Percentiles rank a stretch among this genome's conserved stretches.
Evolutionary conservation across 2,797 vertebrate species (phyloP).

Genomic region (Chanos chanos): DNA sequence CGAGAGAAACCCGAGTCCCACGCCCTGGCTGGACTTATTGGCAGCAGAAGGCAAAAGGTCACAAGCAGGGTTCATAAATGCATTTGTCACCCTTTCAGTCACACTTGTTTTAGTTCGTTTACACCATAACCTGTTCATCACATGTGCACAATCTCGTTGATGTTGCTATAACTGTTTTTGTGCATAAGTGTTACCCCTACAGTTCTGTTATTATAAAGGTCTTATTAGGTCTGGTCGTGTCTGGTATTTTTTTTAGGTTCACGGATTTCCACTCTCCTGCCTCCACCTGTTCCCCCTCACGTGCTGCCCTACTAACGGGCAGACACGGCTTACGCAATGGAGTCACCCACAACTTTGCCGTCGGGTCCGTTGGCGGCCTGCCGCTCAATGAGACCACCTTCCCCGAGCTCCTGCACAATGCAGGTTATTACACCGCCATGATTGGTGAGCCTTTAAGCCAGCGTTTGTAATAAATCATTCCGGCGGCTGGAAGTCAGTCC

Average conservation of each 20-base stretch:
- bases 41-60: constrained; percentile 83
- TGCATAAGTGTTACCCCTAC: neutral
- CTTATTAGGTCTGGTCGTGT: neutral
- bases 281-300: constrained; percentile 93
- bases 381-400: constrained; percentile 89
- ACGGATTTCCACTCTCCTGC: constrained; percentile 92
- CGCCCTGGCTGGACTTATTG: constrained; percentile 80
- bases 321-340: constrained; percentile 87
- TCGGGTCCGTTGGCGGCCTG: constrained; percentile 81
- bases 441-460: constrained; percentile 68
- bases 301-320: constrained; percentile 89
- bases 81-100: too few relatives aligned
- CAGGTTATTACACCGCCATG: constrained; percentile 84
- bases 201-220: neutral
- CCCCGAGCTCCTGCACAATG: constrained; percentile 76
- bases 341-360: constrained; percentile 90
- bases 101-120: too few relatives aligned
- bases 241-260: constrained; percentile 67
- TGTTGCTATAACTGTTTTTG: too few relatives aligned
- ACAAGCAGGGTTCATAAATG: neutral
- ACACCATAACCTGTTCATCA: too few relatives aligned
- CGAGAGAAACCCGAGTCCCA: constrained; percentile 65
- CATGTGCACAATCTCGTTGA: too few relatives aligned
- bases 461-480: constrained; percentile 1
- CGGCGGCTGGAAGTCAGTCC: neutral